Percentiles rank a stretch among this genome's conserved stretches.
These are phyloP conservation scores for Tachyglossus aculeatus DNA, from an alignment of 2,797 vertebrate genomes.

Conservation along the genomic window DNA sequence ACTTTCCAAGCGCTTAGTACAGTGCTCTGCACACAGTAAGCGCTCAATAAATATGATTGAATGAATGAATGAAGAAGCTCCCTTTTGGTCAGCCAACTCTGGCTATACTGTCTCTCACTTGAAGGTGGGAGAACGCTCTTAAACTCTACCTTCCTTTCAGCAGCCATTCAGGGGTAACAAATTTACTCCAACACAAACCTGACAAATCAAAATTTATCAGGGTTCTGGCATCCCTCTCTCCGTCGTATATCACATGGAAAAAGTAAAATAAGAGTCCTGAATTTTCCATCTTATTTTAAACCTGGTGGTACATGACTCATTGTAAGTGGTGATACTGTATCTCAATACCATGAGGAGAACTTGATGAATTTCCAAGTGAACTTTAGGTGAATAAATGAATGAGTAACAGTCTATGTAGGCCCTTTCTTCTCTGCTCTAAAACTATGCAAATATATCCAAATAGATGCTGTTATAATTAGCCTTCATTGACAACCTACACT, in stretches of 20 bases:
- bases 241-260: neutral
- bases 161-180: too few species aligned
- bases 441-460: constrained; percentile 10
- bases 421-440: constrained; percentile 16
- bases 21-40: too few species aligned
- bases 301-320: constrained; percentile 10
- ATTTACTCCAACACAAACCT: too few species aligned
- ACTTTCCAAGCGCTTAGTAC: too few species aligned
- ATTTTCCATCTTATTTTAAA: constrained; percentile 4
- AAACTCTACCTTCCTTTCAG: too few species aligned
- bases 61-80: too few species aligned
- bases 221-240: neutral
- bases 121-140: too few species aligned
- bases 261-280: neutral
- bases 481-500: neutral
- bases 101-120: too few species aligned
- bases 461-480: constrained; percentile 26
- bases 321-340: neutral
- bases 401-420: constrained; percentile 5
- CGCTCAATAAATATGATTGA: too few species aligned
- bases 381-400: constrained; percentile 19
- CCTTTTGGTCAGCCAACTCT: too few species aligned
- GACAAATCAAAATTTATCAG: too few species aligned
- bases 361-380: constrained; percentile 19
- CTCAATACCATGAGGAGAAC: constrained; percentile 11